These are phyloP conservation scores for Dicaeum eximium DNA, from an alignment of 2,113 vertebrate genomes.

Conservation along the genomic window DNA sequence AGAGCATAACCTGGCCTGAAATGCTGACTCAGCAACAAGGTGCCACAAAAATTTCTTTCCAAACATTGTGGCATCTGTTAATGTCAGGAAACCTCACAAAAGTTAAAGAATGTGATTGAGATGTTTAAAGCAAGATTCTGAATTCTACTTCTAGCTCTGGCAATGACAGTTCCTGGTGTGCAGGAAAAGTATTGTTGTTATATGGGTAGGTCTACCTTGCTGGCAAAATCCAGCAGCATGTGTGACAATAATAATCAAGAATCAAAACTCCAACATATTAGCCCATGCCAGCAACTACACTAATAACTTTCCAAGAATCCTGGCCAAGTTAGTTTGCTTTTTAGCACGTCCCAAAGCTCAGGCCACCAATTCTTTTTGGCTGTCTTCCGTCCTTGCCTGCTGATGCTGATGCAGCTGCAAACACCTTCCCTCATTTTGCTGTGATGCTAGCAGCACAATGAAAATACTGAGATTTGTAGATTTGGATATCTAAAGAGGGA, in stretches of 20 bases:
- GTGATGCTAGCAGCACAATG: neutral
- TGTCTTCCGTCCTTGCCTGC: neutral
- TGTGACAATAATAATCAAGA: neutral
- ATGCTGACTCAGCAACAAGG: neutral
- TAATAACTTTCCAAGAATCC: neutral
- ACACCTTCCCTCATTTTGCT: neutral
- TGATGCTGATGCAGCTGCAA: neutral
- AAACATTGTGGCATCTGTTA: conserved; percentile 25
- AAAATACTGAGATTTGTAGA: neutral
- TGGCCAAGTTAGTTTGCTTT: neutral
- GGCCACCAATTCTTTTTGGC: neutral
- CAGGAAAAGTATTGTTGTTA: neutral
- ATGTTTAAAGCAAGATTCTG: neutral
- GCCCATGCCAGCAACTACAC: neutral
- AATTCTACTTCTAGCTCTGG: neutral
- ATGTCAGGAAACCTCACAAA: conserved; percentile 8
- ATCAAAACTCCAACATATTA: neutral
- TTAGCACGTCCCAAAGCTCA: neutral
- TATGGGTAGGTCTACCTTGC: neutral
- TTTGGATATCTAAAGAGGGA: neutral
- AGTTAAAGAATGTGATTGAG: conserved; percentile 7
- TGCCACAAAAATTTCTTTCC: conserved; percentile 45
- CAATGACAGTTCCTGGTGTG: neutral
- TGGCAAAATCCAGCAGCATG: neutral
- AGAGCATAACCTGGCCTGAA: neutral